Base-by-base conservation (phyloP, 2,113 vertebrate species). In the Suncus etruscus region DNA sequence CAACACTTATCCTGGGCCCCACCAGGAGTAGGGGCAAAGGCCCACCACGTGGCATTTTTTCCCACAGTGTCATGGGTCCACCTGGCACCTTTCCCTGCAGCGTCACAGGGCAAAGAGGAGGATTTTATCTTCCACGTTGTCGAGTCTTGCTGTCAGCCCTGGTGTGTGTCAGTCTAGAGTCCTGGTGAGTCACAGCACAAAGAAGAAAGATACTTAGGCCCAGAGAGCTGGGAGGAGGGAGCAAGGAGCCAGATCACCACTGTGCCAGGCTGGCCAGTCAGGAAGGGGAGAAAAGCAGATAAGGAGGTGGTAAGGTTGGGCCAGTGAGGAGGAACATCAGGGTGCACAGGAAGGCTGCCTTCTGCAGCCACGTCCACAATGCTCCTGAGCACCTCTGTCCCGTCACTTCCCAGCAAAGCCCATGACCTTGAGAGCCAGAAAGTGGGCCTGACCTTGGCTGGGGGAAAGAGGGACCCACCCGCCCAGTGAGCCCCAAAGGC, bases 21-120 rank as follows among this genome's bases (percentile, higher is more conserved):
- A 15, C 58, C 2, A 29, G 65, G 11, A 8, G 24, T 10, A 27
- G 24, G 65, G 24, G 63, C 65, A 66, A 66, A 66, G 65, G 65
- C 25, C 65, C 12, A 77, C 94, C 91, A 89, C 70, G 80, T 81
- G 86, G 79, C 92, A 47, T 22, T 54, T 20, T 20, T 58, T 6
- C 39, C 5, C 39, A 5, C 39, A 39, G 39, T 39, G 5, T 39
- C 39, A 39, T 39, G 39, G 39, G 58, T 16, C 58, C 58, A 61
- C 58, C 58, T 61, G 58, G 58, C 31, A 9, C n/a, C 50, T 39
- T 18, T 39, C 47, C 68, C 15, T 31, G 69, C 89, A 4, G 22
- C 0, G 3, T 87, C 94, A 72, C 2, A 4, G 91, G 77, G 45
- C 91, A 54, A 79, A 94, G 91, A 80, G 80, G 80, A 74, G 93